Evolutionary conservation across 2,113 vertebrate species (phyloP), one percentile per base, ranked within the genome.

Genomic region (Chaenocephalus aceratus): DNA sequence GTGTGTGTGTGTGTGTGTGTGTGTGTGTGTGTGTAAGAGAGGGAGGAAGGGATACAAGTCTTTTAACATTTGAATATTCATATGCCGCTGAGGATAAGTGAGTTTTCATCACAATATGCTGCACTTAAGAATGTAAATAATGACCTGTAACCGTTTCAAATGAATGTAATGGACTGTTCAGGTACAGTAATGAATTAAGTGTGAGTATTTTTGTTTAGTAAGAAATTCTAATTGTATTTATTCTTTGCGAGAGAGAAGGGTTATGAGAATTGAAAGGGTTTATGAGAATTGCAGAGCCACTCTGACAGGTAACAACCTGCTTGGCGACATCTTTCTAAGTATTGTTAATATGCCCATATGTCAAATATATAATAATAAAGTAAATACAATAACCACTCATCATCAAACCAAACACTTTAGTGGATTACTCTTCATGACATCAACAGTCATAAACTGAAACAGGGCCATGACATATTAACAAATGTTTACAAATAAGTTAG

Each of bases 301-400:
- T 75, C 14, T n/a, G 46, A 60, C 45, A 62, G 34, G 62, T 81
- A 78, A 58, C 52, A 77, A 86, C 77, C 83, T 79, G 84, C 73
- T 65, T 5, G 15, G 10, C 10, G 44, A 30, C 21, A n/a, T 16
- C 14, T 21, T 52, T 84, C 57, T 16, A 4, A 62, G 23, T 14
- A 18, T 61, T 1, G 54, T 72, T n/a, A 58, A 63, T 26, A 6
- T 26, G 26, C 26, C 60, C 76, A 48, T 72, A 26, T 49, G 23
- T 52, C 15, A 79, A 77, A 18, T 16, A 16, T 21, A 53, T 6
- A 16, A 30, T 30, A 30, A 30, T 30, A 4, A 44, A 54, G 48
- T 6, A 60, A 58, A 58, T 48, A 36, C 18, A 60, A 4, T 21
- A 48, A n/a, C 14, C 10, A 46, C 58, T 68, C 34, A 16, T 26